Evolutionary conservation across 1,140 invertebrate genomes (phyloP), one percentile per base, ranked within the genome.

Genomic region (Eciton burchellii): DNA sequence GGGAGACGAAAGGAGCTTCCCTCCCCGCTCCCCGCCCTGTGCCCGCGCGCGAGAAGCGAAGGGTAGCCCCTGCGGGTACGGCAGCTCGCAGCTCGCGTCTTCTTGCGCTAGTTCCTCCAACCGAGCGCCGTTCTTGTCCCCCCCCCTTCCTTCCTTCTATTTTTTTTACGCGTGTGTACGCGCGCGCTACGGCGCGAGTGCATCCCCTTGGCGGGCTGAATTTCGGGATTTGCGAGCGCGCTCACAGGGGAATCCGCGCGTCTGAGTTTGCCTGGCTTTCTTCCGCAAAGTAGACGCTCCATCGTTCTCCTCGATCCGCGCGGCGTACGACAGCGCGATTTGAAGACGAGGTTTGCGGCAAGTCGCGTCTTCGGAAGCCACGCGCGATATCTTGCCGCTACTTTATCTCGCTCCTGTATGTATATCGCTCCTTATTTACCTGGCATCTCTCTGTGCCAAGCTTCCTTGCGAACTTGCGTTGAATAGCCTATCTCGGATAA

Each of bases 51-150:
- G 26, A 24, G 29, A n/a, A 26, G 43, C 52, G 14, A 56, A 56
- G 65, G 56, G 8, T 3, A 56, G 19, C 47, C 43, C 68, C 81
- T 70, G 71, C 52, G 35, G 45, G 41, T 65, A 45, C 63, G n/a
- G n/a, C n/a, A n/a, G 66, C 45, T 49, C 45, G 81, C 65, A 76
- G 71, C 9, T 86, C 45, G 65, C 56, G 65, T 63, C 81, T 86
- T 87, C 85, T 87, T 87, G 84, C 16, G 54, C 26, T 63, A 86
- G n/a, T n/a, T n/a, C 29, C 66, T 16, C 35, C n/a, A 24, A 29
- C 56, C 43, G 29, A 74, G 43, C 43, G 8, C 43, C 2, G n/a
- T 74, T 45, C 52, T 62, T 73, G 63, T 6, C 6, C 35, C 6
- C 63, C 29, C 26, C 35, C 6, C 35, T 35, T 70, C 29, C 26